phyloP scores from a whole-genome alignment of 2,888 invertebrate genomes.

The Microplitis manilae region DNA sequence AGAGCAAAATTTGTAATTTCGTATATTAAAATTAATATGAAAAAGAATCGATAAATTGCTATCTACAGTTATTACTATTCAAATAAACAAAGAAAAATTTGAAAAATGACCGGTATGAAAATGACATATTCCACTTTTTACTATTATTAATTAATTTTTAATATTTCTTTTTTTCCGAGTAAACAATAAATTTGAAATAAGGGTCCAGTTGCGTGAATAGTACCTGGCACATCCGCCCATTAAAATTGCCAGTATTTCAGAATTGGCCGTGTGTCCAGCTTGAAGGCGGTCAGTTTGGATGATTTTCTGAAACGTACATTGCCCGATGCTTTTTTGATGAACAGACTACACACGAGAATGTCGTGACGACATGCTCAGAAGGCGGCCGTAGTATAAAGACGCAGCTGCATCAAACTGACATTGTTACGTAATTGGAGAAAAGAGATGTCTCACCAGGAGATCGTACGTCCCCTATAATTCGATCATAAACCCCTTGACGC shows the following conservation, averaged over 20 bases:
- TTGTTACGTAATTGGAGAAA: conserved; percentile 67
- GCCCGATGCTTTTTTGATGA: background rate
- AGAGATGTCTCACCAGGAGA: conserved; percentile 60
- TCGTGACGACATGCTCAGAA: conserved; percentile 27
- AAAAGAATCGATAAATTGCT: too few species aligned
- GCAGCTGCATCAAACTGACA: conserved; percentile 62
- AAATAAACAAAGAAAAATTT: too few species aligned
- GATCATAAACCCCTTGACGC: conserved; percentile 70
- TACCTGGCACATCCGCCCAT: conserved; percentile 41
- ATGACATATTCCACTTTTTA: too few species aligned
- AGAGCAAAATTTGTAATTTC: too few species aligned
- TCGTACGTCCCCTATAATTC: conserved; percentile 65
- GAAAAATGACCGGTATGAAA: too few species aligned
- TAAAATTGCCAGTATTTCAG: conserved; percentile 56
- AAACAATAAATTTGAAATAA: background rate
- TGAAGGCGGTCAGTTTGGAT: conserved; percentile 50
- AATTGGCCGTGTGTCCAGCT: conserved; percentile 57
- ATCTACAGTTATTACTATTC: too few species aligned
- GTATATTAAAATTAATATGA: too few species aligned
- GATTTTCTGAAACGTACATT: conserved; percentile 38
- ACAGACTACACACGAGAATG: conserved; percentile 9
- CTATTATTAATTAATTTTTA: too few species aligned
- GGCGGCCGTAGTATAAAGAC: conserved; percentile 40
- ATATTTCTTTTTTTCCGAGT: too few species aligned
- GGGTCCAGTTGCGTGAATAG: conserved; percentile 29